A percentile compares a stretch with the other conserved stretches of the same genome.
Conservation (phyloP, 1,140 invertebrate species). For the Calliphora vicina region DNA sequence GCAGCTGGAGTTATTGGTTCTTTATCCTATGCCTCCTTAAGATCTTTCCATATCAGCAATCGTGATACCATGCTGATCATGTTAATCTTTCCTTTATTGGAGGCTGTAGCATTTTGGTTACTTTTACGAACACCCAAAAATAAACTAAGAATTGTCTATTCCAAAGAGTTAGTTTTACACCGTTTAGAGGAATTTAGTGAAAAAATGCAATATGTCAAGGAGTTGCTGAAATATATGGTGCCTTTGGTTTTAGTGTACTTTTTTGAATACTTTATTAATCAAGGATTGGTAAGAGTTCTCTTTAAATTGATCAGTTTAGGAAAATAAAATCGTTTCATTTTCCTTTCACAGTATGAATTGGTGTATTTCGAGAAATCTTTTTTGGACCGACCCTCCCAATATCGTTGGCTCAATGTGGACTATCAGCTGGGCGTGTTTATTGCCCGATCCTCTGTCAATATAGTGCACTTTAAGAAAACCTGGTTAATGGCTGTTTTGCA, state of each 20-base stretch:
- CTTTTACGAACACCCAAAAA: conserved; percentile 64
- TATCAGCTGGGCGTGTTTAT: conserved; percentile 90
- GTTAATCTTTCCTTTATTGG: conserved; percentile 75
- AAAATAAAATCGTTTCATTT: not conserved
- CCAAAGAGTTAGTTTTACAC: conserved; percentile 51
- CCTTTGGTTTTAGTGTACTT: conserved; percentile 83
- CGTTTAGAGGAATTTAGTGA: conserved; percentile 63
- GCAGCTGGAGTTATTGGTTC: conserved; percentile 84
- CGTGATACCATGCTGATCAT: conserved; percentile 75
- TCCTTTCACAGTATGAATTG: conserved; percentile 74
- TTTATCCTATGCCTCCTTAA: conserved; percentile 76
- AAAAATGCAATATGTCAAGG: conserved; percentile 70
- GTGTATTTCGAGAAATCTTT: conserved; percentile 75
- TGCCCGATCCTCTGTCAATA: conserved; percentile 83
- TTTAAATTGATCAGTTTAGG: not conserved
- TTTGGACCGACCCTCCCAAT: conserved; percentile 73
- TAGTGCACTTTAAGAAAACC: conserved; percentile 74
- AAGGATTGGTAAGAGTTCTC: conserved; percentile 76
- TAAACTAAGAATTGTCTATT: conserved; percentile 49
- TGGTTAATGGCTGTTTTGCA: conserved; percentile 83
- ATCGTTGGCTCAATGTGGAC: conserved; percentile 83
- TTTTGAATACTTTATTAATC: conserved; percentile 92
- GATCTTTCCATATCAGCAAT: conserved; percentile 69
- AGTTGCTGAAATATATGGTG: conserved; percentile 79
- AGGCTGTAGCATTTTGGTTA: conserved; percentile 74